Conservation (phyloP, 2,113 vertebrate genomes). For the Elachura formosa region DNA sequence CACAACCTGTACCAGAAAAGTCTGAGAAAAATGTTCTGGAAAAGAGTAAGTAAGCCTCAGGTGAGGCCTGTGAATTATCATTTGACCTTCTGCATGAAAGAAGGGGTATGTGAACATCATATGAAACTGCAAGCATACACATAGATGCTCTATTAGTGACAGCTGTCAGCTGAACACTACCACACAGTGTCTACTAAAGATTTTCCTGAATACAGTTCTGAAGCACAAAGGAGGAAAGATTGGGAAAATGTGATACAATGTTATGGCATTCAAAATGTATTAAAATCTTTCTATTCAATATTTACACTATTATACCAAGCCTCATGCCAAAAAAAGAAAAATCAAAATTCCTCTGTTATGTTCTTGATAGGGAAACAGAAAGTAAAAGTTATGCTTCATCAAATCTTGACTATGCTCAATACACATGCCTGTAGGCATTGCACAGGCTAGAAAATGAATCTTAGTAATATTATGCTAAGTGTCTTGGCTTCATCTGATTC, state of each 20-base stretch:
- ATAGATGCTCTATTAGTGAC: neutral
- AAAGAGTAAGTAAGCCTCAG: neutral
- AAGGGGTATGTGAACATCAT: neutral
- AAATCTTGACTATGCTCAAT: neutral
- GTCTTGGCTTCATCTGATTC: neutral
- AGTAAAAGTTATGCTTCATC: neutral
- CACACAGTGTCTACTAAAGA: neutral
- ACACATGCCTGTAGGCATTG: neutral
- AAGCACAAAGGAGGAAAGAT: fast-evolving
- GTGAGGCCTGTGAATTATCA: neutral
- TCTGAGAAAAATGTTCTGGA: neutral
- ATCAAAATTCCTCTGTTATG: neutral
- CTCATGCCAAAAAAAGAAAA: neutral
- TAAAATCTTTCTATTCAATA: neutral
- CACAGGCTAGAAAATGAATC: neutral
- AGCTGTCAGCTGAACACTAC: neutral
- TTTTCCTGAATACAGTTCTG: neutral
- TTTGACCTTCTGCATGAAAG: neutral
- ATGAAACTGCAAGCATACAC: neutral
- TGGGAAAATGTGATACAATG: neutral
- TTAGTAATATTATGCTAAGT: neutral
- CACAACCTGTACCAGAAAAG: neutral
- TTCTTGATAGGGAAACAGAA: neutral
- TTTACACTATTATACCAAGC: neutral
- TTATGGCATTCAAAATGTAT: neutral